Base-by-base conservation (phyloP, 1,140 invertebrate genomes). In the Trinorchestia longiramus region DNA sequence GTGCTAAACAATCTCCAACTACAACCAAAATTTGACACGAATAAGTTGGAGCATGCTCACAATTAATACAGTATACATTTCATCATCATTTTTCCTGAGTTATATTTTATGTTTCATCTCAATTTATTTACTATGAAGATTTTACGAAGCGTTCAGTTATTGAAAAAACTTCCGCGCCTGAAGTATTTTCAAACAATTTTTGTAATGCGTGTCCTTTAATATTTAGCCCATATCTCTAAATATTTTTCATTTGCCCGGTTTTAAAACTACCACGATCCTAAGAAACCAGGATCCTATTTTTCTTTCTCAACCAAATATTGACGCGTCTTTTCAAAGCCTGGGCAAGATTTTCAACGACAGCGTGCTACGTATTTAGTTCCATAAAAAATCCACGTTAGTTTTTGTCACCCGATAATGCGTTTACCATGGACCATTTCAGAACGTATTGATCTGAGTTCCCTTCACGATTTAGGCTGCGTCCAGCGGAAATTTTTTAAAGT, bases 361-460 rank as follows among this genome's bases (percentile, higher is more conserved):
- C 41, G 43, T 42, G 23, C 88, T 42, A 15, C 23, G 36, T 90
- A 8, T 43, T 43, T 42, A 19, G 43, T 4, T 42, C 88, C 15
- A 4, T 42, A 4, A 19, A 90, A 41, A 90, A 90, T 36, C 6
- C 43, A 42, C n/a, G 15, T 19, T 36, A 90, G 43, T 90, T 42
- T 90, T 90, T 90, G n/a, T 90, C 43, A 90, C 88, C 43, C 43
- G 43, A 42, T 90, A 77, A 77, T 90, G 88, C 17, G 43, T 90
- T 90, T 42, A 90, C 88, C 41, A 90, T 36, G 41, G n/a, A 43
- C n/a, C 88, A 90, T 90, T 15, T 43, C 88, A 90, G 41, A 43
- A 42, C 88, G 4, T 90, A 90, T 90, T 43, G 88, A 41, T 43
- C 43, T 17, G 88, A 42, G 36, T 15, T n/a, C 87, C 36, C 4